A percentile compares a stretch with the other conserved stretches of the same genome.
Conservation (phyloP, 2,888 invertebrate species). For the Eupsilia transversa region DNA sequence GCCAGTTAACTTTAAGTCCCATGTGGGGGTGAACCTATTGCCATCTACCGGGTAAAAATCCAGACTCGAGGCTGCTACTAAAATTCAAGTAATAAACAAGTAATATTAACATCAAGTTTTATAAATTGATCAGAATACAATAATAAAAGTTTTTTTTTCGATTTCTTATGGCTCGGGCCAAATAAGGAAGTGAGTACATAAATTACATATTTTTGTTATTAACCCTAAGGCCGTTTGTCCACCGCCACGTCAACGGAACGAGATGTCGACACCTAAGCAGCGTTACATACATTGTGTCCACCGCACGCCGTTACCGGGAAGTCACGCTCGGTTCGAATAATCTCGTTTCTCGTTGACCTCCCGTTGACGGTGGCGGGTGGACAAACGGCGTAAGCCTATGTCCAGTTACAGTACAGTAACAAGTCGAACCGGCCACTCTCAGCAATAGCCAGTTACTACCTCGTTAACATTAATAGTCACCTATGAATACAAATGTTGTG, state of each 20-base stretch:
- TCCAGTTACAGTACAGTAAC: no score
- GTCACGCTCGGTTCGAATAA: no score
- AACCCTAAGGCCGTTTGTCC: neutral
- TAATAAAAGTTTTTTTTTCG: neutral
- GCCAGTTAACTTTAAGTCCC: neutral
- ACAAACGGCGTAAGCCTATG: no score
- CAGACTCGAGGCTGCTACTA: neutral
- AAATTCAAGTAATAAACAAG: neutral
- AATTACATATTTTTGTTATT: neutral
- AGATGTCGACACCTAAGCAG: no score
- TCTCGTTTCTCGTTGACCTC: no score
- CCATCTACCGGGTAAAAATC: neutral
- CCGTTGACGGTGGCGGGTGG: no score
- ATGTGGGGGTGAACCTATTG: neutral
- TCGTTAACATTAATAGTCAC: slow-evolving; percentile 6
- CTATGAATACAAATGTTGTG: slow-evolving; percentile 9
- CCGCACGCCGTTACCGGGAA: no score
- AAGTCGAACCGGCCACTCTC: neutral
- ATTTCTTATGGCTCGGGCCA: neutral
- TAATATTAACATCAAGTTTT: neutral
- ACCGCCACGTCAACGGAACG: no score
- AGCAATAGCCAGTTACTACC: slow-evolving; percentile 4
- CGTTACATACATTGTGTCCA: no score
- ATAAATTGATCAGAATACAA: neutral
- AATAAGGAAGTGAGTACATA: neutral